Percentiles rank a stretch among this genome's conserved stretches.
Evolutionary conservation across 2,888 invertebrate species (phyloP).

Genomic region (Ernsta delagoae): DNA sequence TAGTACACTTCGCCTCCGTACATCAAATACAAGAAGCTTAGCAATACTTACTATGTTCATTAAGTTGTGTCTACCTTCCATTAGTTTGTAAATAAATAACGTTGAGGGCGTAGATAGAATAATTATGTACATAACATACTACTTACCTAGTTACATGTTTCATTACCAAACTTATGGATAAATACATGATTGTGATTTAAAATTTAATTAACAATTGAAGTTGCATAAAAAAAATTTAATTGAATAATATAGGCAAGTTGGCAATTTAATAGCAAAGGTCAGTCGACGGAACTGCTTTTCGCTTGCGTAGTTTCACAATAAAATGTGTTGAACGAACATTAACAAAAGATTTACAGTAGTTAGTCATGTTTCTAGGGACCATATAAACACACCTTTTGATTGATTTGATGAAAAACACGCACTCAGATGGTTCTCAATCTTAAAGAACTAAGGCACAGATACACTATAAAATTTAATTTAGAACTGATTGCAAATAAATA

Average conservation of each 20-base stretch:
- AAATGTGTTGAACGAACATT: neutral
- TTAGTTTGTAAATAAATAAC: too few species aligned
- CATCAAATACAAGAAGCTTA: too few species aligned
- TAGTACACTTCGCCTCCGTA: too few species aligned
- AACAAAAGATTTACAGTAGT: neutral
- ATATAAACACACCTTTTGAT: too few species aligned
- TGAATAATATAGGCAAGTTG: constrained; percentile 4
- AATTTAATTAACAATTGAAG: neutral
- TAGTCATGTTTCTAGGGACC: neutral
- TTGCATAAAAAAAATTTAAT: neutral
- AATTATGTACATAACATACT: too few species aligned
- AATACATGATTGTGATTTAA: neutral
- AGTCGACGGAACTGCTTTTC: neutral
- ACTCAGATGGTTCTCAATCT: too few species aligned
- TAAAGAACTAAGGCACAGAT: neutral
- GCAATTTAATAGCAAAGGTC: constrained; percentile 3
- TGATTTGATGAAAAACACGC: too few species aligned
- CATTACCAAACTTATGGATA: too few species aligned
- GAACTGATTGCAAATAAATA: neutral
- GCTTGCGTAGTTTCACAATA: neutral
- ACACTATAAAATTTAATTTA: neutral
- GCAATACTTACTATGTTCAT: neutral
- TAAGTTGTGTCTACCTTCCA: too few species aligned
- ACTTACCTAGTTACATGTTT: too few species aligned
- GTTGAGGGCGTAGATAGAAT: too few species aligned